These are phyloP conservation scores for Plusia festucae DNA, from an alignment of 2,888 invertebrate genomes.

Conservation along the genomic window DNA sequence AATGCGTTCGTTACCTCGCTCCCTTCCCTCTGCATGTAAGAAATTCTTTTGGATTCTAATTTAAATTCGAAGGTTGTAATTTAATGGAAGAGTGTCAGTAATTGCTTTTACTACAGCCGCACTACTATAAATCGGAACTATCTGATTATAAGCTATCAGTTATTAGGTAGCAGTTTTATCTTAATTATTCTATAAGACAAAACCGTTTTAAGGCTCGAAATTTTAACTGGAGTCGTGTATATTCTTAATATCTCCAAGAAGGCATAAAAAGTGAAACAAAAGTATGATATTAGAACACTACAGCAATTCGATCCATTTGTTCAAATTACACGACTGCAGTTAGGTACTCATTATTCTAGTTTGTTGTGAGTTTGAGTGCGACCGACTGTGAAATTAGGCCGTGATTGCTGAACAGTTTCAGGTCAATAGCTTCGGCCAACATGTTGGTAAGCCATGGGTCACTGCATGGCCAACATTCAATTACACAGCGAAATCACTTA, in stretches of 20 bases:
- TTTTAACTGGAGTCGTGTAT: not conserved
- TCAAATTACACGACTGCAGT: constrained; percentile 59
- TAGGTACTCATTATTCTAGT: constrained; percentile 51
- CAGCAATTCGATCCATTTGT: constrained; percentile 41
- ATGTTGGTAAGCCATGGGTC: constrained; percentile 51
- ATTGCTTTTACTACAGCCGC: not conserved
- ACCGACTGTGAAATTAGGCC: constrained; percentile 76
- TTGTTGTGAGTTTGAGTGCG: constrained; percentile 62
- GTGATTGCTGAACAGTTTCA: constrained; percentile 69
- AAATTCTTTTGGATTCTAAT: not conserved
- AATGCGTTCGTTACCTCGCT: not conserved
- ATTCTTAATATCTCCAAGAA: not conserved
- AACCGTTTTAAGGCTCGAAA: too few species aligned
- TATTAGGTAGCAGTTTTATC: not conserved
- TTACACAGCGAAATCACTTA: constrained; percentile 19
- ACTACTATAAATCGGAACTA: too few species aligned
- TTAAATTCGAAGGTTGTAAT: not conserved
- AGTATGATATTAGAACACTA: constrained; percentile 16
- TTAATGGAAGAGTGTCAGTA: not conserved
- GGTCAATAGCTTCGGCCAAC: constrained; percentile 74
- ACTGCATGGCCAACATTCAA: constrained; percentile 20
- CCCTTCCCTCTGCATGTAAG: not conserved
- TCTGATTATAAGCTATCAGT: too few species aligned
- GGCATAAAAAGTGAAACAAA: not conserved
- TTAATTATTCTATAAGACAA: too few species aligned